phyloP scores from a whole-genome alignment of 1,140 invertebrate species.

The Babylonia areolata region DNA sequence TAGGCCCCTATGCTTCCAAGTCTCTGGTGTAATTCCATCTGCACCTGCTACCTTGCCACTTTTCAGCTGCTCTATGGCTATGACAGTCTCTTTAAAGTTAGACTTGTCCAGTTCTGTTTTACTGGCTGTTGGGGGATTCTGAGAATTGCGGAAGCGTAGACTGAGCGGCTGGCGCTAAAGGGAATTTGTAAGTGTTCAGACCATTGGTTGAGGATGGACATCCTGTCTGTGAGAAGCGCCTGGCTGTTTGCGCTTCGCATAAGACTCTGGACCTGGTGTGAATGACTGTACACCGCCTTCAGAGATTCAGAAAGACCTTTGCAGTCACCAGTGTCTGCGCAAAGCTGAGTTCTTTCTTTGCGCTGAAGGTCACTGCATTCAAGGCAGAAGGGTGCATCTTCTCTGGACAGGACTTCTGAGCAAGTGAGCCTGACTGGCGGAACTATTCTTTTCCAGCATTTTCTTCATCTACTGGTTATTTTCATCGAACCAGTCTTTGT shows the following conservation, averaged over 20 bases:
- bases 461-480: neutral
- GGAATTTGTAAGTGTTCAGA: neutral
- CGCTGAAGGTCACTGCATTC: neutral
- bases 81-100: too few species aligned
- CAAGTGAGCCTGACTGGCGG: neutral
- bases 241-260: neutral
- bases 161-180: neutral
- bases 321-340: neutral
- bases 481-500: neutral
- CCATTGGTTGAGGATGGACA: neutral
- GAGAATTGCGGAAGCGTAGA: neutral
- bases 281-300: neutral
- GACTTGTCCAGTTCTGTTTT: neutral
- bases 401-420: neutral
- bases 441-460: neutral
- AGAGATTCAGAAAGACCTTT: neutral
- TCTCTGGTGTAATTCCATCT: too few species aligned
- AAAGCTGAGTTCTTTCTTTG: neutral
- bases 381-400: neutral
- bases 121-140: neutral
- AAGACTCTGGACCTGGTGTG: neutral
- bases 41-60: too few species aligned
- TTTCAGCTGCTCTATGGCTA: neutral
- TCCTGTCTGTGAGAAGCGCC: neutral
- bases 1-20: too few species aligned